phyloP scores from a whole-genome alignment of 2,797 vertebrate genomes.

The Sebastes hubbsi region DNA sequence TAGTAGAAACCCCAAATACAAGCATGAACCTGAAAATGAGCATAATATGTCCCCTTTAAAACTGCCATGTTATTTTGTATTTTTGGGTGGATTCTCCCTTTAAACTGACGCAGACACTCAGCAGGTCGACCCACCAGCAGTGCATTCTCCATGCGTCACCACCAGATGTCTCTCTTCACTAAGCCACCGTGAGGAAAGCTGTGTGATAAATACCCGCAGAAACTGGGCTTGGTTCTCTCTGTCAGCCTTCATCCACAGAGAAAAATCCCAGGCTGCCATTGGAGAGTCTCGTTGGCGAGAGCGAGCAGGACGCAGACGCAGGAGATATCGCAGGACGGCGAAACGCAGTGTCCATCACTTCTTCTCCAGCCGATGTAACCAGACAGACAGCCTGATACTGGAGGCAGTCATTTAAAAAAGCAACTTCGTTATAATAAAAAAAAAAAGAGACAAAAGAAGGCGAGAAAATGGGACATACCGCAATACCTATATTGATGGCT shows the following conservation, averaged over 20 bases:
- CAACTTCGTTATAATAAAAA: constrained; percentile 19
- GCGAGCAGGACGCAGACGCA: constrained; percentile 70
- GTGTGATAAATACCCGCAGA: constrained; percentile 73
- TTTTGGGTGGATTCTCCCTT: neutral
- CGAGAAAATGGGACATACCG: constrained; percentile 82
- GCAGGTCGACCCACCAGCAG: rapidly evolving
- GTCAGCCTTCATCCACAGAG: constrained; percentile 65
- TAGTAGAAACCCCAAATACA: too few relatives aligned
- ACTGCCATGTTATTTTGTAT: neutral
- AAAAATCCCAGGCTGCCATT: constrained; percentile 69
- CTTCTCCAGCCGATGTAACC: constrained; percentile 60
- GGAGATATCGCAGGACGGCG: constrained; percentile 69
- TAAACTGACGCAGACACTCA: neutral
- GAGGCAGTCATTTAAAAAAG: constrained; percentile 51
- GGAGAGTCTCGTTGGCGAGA: constrained; percentile 61
- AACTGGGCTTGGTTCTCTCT: constrained; percentile 83
- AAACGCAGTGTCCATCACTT: constrained; percentile 61
- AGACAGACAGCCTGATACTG: constrained; percentile 43
- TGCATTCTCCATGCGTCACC: constrained; percentile 20
- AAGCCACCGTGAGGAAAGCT: constrained; percentile 7
- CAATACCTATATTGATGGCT: constrained; percentile 77
- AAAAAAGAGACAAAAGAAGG: constrained; percentile 53
- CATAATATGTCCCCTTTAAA: too few relatives aligned
- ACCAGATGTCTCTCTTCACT: constrained; percentile 68
- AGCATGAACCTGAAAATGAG: too few relatives aligned